Base-by-base conservation (phyloP, 2,888 invertebrate genomes). In the Priocnemis perturbator region DNA sequence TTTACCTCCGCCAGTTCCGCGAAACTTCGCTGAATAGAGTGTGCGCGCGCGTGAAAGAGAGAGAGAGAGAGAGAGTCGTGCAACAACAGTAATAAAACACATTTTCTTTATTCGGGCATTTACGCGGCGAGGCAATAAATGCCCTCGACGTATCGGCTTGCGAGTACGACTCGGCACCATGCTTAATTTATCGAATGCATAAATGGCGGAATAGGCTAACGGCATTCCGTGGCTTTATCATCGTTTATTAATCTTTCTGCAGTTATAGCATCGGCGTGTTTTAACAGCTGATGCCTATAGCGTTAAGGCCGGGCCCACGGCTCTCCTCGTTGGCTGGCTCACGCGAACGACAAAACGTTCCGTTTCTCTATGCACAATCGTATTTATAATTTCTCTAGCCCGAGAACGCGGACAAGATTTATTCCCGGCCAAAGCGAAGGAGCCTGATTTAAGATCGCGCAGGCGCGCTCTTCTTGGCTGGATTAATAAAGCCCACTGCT, bases 1-100 rank as follows among this genome's bases (percentile, higher is more conserved):
- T 37, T 37, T 37, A 37, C 37, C 37, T 37, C 37, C 37, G 37
- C 37, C 37, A 37, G 37, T 37, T 37, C 37, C 37, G 37, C 37
- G 37, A 37, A 37, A 37, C 37, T 37, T 11, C 1, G 11, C 37
- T 37, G 37, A 1, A 37, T 37, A 57, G 69, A 68, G 70, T 65
- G 76, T 73, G 74, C 81, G 81, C 78, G 76, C 64, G 77, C 77
- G 81, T 4, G 26, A 26, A n/a, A n/a, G n/a, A n/a, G n/a, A n/a
- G n/a, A n/a, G n/a, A n/a, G n/a, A n/a, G n/a, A n/a, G n/a, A n/a
- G 26, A 26, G 26, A 7, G 26, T 26, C 26, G 47, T 17, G 47
- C 47, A 17, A 17, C 50, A 1, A 17, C 1, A 17, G 50, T 17
- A 19, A 50, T 50, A 50, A 50, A 50, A 37, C 37, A 37, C 4